Conservation (phyloP, 2,888 invertebrate species). For the Gastracanthus pulcherrimus region DNA sequence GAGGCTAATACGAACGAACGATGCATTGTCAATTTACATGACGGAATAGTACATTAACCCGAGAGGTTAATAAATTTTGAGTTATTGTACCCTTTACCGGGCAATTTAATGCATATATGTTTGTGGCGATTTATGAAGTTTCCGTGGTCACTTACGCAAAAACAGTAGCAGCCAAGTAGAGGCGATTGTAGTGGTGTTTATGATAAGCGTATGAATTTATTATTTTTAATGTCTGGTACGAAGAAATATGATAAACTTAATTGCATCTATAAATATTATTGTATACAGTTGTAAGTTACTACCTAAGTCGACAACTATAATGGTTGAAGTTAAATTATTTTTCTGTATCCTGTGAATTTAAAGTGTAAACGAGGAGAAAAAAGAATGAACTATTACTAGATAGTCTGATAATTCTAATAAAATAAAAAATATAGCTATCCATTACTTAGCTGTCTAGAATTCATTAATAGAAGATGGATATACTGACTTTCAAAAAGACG, state of each 20-base stretch:
- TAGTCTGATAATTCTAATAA: too few relatives aligned
- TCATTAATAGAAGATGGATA: too few relatives aligned
- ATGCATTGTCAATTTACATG: constrained; percentile 45
- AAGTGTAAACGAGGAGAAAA: too few relatives aligned
- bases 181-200: background rate
- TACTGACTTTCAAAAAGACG: too few relatives aligned
- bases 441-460: too few relatives aligned
- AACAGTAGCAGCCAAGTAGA: background rate
- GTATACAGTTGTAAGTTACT: background rate
- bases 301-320: background rate
- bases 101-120: constrained; percentile 37
- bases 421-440: too few relatives aligned
- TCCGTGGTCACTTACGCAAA: background rate
- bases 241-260: background rate
- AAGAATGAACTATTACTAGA: too few relatives aligned
- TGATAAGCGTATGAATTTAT: background rate
- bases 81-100: background rate
- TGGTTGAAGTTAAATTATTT: too few relatives aligned
- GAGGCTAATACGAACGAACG: too few relatives aligned
- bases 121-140: constrained; percentile 35
- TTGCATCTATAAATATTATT: background rate
- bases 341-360: too few relatives aligned
- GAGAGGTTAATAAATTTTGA: constrained; percentile 50
- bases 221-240: background rate
- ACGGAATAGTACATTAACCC: constrained; percentile 35